A percentile compares a stretch with the other conserved stretches of the same genome.
Evolutionary conservation across 1,140 invertebrate species (phyloP).

Genomic region (Papilio aristodemus): DNA sequence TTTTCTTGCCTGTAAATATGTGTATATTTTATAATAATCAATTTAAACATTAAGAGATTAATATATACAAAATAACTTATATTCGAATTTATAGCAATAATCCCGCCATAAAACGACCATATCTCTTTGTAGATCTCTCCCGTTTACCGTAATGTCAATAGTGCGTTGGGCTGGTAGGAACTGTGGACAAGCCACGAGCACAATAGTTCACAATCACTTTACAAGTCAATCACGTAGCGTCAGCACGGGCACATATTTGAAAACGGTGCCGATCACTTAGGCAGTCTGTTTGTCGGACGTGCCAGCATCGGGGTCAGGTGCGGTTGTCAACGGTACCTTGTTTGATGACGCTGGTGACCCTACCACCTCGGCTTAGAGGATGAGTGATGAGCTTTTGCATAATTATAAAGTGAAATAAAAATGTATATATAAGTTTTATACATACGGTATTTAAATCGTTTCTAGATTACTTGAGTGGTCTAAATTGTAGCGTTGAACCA

Average conservation of each 20-base stretch:
- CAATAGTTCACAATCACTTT: conserved; percentile 31
- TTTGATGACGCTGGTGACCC: conserved; percentile 70
- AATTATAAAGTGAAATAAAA: conserved; percentile 18
- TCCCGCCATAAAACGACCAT: neutral
- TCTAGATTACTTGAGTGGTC: no score
- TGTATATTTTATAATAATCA: no score
- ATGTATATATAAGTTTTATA: no score
- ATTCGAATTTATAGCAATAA: no score
- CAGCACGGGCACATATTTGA: conserved; percentile 54
- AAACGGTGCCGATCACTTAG: conserved; percentile 69
- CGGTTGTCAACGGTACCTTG: conserved; percentile 67
- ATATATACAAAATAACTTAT: no score
- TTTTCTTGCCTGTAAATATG: no score
- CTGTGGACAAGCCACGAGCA: conserved; percentile 4
- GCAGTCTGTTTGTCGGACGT: conserved; percentile 64
- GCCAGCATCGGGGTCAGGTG: conserved; percentile 68
- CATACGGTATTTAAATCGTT: neutral
- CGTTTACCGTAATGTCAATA: conserved; percentile 28
- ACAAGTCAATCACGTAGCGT: conserved; percentile 43
- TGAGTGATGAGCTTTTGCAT: conserved; percentile 21
- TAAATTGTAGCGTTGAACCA: no score
- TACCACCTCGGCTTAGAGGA: conserved; percentile 41
- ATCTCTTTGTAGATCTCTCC: neutral
- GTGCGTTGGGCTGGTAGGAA: conserved; percentile 8
- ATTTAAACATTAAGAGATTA: no score